Evolutionary conservation across 2,888 invertebrate species (phyloP).

Genomic region (Diogma glabrata): DNA sequence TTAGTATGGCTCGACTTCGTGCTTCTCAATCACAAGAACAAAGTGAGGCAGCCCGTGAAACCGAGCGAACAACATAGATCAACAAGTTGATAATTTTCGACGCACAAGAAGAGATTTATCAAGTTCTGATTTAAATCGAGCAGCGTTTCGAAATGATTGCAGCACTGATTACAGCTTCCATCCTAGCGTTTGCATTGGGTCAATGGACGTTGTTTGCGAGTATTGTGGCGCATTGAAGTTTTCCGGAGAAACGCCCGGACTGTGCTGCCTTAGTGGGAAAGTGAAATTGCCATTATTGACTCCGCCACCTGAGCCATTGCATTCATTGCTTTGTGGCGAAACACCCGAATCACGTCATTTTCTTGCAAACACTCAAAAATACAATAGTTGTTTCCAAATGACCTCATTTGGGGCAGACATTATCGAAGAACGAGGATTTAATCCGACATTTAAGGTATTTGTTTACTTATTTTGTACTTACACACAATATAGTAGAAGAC

Average conservation of each 20-base stretch:
- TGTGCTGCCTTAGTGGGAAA: neutral
- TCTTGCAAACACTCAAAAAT: constrained; percentile 25
- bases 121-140: no score
- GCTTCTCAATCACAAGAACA: constrained; percentile 19
- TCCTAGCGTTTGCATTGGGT: neutral
- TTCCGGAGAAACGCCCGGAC: neutral
- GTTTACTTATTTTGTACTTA: neutral
- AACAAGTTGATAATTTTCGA: no score
- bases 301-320: neutral
- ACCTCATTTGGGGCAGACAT: constrained; percentile 26
- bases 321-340: constrained; percentile 17
- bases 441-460: constrained; percentile 16
- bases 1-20: constrained; percentile 16
- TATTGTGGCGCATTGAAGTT: neutral
- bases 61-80: no score
- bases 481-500: no score
- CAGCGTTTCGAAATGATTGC: no score
- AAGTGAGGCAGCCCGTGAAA: constrained; percentile 15
- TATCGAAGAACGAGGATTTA: constrained; percentile 24
- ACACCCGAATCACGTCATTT: constrained; percentile 27
- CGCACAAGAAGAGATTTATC: no score
- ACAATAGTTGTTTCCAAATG: constrained; percentile 27
- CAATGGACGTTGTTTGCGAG: neutral
- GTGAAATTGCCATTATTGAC: neutral
- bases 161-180: no score